Conservation (phyloP, 1,140 invertebrate genomes). For the Berghia stephanieae region DNA sequence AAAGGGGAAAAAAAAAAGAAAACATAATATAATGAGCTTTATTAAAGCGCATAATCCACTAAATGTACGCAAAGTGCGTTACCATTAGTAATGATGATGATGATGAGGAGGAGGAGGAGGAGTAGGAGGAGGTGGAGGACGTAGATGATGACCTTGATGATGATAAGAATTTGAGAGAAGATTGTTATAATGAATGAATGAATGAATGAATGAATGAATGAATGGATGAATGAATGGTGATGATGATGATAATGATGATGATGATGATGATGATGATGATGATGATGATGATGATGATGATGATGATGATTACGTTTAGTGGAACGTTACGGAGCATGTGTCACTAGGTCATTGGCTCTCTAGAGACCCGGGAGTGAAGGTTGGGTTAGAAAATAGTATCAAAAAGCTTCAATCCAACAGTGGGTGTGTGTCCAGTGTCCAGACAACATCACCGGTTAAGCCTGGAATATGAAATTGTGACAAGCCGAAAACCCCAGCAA, state of each 20-base stretch:
- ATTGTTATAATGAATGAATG: neutral
- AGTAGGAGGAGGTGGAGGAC: neutral
- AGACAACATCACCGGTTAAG: too few species aligned
- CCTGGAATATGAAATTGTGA: too few species aligned
- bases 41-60: too few species aligned
- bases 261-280: constrained; percentile 16
- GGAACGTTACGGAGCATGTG: neutral
- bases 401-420: too few species aligned
- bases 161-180: neutral
- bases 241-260: constrained; percentile 12
- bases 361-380: too few species aligned
- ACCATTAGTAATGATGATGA: too few species aligned
- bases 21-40: too few species aligned
- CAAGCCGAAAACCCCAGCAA: too few species aligned
- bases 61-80: too few species aligned
- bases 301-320: neutral
- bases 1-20: too few species aligned
- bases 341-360: neutral
- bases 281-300: constrained; percentile 3
- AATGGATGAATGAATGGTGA: neutral
- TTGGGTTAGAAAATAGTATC: too few species aligned
- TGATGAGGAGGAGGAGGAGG: neutral
- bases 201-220: neutral
- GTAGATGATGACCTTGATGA: neutral
- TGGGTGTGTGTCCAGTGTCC: too few species aligned